Base-by-base conservation (phyloP, 1,140 invertebrate genomes). In the Atta cephalotes region DNA sequence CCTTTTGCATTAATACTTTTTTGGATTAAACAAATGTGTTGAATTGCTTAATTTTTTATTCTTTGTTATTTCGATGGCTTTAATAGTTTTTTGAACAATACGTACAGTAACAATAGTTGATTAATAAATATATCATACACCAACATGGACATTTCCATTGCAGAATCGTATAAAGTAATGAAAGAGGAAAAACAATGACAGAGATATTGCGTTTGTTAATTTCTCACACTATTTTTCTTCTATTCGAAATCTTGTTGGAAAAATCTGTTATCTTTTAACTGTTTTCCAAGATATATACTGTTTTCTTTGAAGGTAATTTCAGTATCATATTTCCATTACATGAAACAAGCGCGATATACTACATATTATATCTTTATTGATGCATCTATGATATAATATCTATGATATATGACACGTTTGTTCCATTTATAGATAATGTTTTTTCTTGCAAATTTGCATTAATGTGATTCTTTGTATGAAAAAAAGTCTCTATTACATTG, bases 171-270 rank as follows among this genome's bases (percentile, higher is more conserved):
- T 28, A 39, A 66, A n/a, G 9, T 18, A 68, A 56, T 63, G 39
- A 25, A 68, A 18, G 49, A 39, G 14, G 14, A 18, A 68, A 80
- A 68, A 80, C 63, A 80, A 80, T 80, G 63, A 70, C n/a, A 56
- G 39, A 45, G 39, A 0, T n/a, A 70, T 80, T 80, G 31, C 28
- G 45, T 66, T 53, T 12, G 31, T 80, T 80, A 70, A 80, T 70
- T 9, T 80, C 49, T 14, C 65, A 70, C 78, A 51, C 14, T 28
- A 70, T 70, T 70, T 80, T 70, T 35, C 12, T 70, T 31, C 51
- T 25, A n/a, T 56, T 68, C 5, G n/a, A 39, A 68, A 80, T 7
- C 49, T 56, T 10, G 28, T 14, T 70, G 63, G 16, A 70, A 80
- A 80, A 80, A 58, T 70, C 45, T 35, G 63, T 35, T 53, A 21